phyloP scores from a whole-genome alignment of 2,113 vertebrate species.

The Tragelaphus buxtoni region DNA sequence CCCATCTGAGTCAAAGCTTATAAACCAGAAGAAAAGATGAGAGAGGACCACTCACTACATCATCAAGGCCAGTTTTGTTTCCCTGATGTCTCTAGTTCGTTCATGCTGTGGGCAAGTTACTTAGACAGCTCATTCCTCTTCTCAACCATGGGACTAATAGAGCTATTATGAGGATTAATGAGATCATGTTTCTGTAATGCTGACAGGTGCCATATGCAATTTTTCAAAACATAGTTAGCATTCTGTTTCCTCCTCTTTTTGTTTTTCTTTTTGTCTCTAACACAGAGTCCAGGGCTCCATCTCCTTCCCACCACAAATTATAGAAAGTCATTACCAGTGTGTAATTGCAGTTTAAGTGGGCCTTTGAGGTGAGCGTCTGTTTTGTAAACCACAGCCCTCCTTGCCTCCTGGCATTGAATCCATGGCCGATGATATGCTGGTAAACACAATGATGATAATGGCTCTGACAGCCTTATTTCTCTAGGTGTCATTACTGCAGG shows the following conservation, averaged over 20 bases:
- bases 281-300: neutral
- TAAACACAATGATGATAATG: neutral
- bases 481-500: neutral
- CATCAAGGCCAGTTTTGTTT: neutral
- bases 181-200: neutral
- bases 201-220: neutral
- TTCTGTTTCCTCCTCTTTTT: neutral
- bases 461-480: neutral
- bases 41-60: neutral
- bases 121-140: neutral
- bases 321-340: neutral
- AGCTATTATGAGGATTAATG: neutral
- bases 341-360: neutral
- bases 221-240: neutral
- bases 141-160: neutral
- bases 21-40: neutral
- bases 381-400: neutral
- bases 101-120: neutral
- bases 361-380: neutral
- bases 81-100: neutral
- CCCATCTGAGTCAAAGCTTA: neutral
- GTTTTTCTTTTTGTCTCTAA: neutral
- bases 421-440: neutral
- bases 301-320: conserved; percentile 24
- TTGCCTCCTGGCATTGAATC: neutral